Base-by-base conservation (phyloP, 2,797 vertebrate species). In the Ctenopoma kingsleyae region DNA sequence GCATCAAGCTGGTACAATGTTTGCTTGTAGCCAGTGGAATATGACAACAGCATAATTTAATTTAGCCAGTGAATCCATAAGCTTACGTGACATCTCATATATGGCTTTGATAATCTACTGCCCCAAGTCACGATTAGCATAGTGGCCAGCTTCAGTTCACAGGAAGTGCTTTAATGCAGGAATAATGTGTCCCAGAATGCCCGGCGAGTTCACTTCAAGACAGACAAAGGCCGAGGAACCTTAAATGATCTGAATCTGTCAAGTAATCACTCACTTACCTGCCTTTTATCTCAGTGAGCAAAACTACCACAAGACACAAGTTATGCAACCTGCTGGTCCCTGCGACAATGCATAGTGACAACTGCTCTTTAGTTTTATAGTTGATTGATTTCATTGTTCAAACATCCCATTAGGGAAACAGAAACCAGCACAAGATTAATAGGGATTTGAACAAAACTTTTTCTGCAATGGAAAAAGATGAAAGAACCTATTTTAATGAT, bases 11-110 rank as follows among this genome's bases (percentile, higher is more conserved):
- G 55, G 47, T 67, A n/a, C 48, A 36, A 40, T 67, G 50, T 76
- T 67, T 71, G 72, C 50, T 77, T 58, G 22, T 57, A 74, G 65
- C 46, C 47, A 54, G 22, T 40, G 41, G 51, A 76, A 78, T 66
- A 77, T 59, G 43, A 62, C 67, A 72, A 64, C 38, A 71, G 25
- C 57, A 78, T 83, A 67, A 82, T 80, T 71, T 20, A 53, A 66
- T 71, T 53, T 66, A 55, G 59, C 44, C 38, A 50, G 63, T 54
- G 70, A 78, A 76, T 79, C 65, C 51, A 77, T 83, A 76, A 74
- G 54, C 64, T 62, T 35, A 63, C 1, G 2, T 70, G 66, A 63
- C 67, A 80, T 63, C 55, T 70, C 58, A 71, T 71, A 38, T 74
- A 58, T 23, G 32, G 69, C 51, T 41, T 74, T 75, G 32, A 69